These are phyloP conservation scores for Oncorhynchus mykiss DNA, from an alignment of 2,113 vertebrate genomes.

Conservation along the genomic window DNA sequence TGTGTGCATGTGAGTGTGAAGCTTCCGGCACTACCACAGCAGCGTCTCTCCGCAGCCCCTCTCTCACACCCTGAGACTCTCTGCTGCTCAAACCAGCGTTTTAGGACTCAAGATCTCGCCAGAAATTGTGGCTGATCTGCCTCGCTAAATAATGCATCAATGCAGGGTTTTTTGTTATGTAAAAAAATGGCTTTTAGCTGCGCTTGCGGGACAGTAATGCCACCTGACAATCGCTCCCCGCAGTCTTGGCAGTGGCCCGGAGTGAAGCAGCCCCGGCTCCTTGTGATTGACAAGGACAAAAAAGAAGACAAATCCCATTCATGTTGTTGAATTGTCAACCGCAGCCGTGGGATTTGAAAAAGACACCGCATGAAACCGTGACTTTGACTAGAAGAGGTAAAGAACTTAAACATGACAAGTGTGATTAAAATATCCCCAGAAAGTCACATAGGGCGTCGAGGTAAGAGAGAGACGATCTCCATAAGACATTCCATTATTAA, in stretches of 20 bases:
- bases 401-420: slow-evolving; percentile 70
- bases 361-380: slow-evolving; percentile 70
- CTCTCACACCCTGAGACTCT: slow-evolving; percentile 15
- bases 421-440: slow-evolving; percentile 68
- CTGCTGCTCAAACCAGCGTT: slow-evolving; percentile 37
- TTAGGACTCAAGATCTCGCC: slow-evolving; percentile 59
- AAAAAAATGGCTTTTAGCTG: slow-evolving; percentile 72
- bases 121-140: slow-evolving; percentile 67
- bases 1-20: not conserved
- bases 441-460: slow-evolving; percentile 62
- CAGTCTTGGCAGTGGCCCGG: slow-evolving; percentile 65
- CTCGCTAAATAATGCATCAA: slow-evolving; percentile 73
- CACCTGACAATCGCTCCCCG: slow-evolving; percentile 74
- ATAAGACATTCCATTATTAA: slow-evolving; percentile 72
- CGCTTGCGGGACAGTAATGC: slow-evolving; percentile 70
- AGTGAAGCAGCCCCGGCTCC: slow-evolving; percentile 49
- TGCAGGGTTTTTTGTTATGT: slow-evolving; percentile 63
- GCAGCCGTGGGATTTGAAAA: slow-evolving; percentile 68
- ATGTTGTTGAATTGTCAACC: slow-evolving; percentile 76
- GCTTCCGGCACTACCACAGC: slow-evolving; percentile 11
- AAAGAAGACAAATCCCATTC: slow-evolving; percentile 67
- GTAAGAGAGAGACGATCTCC: slow-evolving; percentile 58
- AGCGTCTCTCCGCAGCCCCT: slow-evolving; percentile 15
- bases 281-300: slow-evolving; percentile 81
- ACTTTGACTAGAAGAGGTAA: slow-evolving; percentile 75